phyloP scores from a whole-genome alignment of 2,113 vertebrate genomes.

The Cebus imitator region DNA sequence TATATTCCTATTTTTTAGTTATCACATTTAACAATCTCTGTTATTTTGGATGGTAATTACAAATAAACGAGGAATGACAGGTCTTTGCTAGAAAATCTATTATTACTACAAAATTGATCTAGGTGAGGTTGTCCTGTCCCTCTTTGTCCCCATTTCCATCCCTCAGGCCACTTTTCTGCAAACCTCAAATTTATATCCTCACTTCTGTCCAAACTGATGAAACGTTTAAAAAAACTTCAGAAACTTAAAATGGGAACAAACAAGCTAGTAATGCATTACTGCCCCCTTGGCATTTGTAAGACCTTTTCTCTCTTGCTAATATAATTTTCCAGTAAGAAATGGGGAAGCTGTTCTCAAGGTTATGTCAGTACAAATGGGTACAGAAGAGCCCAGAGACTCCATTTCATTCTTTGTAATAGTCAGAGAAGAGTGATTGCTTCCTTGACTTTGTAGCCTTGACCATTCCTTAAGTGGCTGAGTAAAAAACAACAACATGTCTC shows the following conservation, averaged over 20 bases:
- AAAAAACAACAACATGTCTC: slow-evolving; percentile 51
- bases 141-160: background rate
- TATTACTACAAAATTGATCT: background rate
- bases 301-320: slow-evolving; percentile 46
- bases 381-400: slow-evolving; percentile 48
- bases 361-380: slow-evolving; percentile 29
- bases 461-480: slow-evolving; percentile 71
- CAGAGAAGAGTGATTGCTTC: slow-evolving; percentile 72
- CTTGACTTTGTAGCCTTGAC: slow-evolving; percentile 59
- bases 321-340: slow-evolving; percentile 54
- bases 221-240: background rate
- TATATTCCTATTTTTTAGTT: background rate
- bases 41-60: background rate
- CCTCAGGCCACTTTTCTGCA: background rate
- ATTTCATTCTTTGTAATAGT: slow-evolving; percentile 34
- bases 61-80: background rate
- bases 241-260: slow-evolving; percentile 17
- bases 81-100: background rate
- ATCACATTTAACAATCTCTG: background rate
- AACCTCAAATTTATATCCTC: background rate
- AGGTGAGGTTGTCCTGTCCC: background rate
- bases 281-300: background rate
- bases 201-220: background rate
- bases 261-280: background rate
- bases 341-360: slow-evolving; percentile 47